phyloP scores from a whole-genome alignment of 2,113 vertebrate genomes.

The Sapajus apella region DNA sequence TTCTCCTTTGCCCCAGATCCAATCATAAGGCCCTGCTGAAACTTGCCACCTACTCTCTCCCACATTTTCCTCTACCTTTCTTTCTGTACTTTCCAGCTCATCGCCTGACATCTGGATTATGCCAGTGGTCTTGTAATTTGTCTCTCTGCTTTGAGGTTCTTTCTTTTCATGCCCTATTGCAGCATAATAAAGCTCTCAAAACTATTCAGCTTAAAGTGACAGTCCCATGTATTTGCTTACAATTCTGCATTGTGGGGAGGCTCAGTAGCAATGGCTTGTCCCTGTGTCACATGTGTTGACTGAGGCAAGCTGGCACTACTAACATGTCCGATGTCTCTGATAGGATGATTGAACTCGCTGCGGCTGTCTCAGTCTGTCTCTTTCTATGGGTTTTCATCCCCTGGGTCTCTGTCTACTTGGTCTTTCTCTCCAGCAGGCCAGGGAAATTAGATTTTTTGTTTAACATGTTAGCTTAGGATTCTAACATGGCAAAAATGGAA shows the following conservation, averaged over 20 bases:
- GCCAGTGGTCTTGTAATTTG: background rate
- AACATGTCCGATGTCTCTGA: background rate
- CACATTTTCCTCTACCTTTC: background rate
- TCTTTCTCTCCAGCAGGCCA: background rate
- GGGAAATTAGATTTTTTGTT: background rate
- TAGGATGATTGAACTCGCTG: background rate
- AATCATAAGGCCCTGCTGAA: background rate
- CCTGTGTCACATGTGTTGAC: background rate
- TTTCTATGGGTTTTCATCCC: background rate
- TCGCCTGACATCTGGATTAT: background rate
- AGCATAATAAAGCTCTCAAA: background rate
- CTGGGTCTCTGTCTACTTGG: background rate
- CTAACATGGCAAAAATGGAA: background rate
- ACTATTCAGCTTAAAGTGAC: background rate
- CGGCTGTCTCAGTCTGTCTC: background rate
- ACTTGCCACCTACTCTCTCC: background rate
- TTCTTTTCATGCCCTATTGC: background rate
- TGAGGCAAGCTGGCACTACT: background rate
- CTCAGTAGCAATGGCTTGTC: background rate
- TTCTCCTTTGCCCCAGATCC: background rate
- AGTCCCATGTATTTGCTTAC: background rate
- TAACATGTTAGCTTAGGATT: background rate
- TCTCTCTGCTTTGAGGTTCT: background rate
- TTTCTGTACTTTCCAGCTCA: background rate
- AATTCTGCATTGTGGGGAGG: background rate